Conservation (phyloP, 2,888 invertebrate genomes). For the Teleiodes luculella region DNA sequence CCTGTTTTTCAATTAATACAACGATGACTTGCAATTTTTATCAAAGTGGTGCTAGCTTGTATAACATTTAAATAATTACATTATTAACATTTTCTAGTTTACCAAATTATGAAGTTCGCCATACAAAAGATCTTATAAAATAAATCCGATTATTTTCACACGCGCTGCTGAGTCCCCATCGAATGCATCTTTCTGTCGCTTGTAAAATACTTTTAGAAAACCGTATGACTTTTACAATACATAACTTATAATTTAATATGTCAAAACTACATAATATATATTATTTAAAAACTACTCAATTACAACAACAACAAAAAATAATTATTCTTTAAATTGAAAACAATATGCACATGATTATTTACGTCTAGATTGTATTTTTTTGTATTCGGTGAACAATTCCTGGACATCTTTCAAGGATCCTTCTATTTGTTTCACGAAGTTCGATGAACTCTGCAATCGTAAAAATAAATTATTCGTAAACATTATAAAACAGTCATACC, state of each 20-base stretch:
- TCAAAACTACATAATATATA: constrained; percentile 10
- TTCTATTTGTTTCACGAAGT: constrained; percentile 87
- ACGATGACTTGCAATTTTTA: no score
- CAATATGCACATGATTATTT: constrained; percentile 28
- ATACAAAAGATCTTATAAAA: no score
- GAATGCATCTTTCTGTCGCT: no score
- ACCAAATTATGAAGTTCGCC: no score
- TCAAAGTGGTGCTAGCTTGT: no score
- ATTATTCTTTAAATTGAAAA: constrained; percentile 33
- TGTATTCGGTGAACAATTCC: constrained; percentile 81
- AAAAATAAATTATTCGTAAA: no score
- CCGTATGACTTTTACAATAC: neutral
- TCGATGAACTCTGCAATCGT: constrained; percentile 84
- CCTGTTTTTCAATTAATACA: no score
- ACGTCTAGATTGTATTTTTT: constrained; percentile 60
- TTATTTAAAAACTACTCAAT: constrained; percentile 34
- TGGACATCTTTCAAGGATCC: constrained; percentile 85
- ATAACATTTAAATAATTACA: no score
- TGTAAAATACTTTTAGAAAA: neutral
- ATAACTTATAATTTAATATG: neutral
- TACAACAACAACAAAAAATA: constrained; percentile 35
- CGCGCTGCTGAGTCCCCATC: no score
- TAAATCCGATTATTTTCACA: no score
- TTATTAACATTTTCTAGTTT: no score
- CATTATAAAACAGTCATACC: no score